Conservation (phyloP, 2,797 vertebrate species). For the Micrastur ruficollis region DNA sequence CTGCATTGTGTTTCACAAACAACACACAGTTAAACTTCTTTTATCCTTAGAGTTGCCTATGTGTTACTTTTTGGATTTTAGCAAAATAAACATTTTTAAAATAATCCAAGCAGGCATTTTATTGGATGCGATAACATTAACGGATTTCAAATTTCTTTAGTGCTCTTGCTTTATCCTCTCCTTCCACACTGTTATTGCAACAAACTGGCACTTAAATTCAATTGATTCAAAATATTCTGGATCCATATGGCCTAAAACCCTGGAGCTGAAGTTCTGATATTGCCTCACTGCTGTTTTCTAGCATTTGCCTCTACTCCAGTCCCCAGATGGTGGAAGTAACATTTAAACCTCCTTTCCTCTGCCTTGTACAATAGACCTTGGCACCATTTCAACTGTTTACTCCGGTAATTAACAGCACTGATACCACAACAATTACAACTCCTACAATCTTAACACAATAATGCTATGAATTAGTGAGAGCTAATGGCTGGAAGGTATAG, state of each 20-base stretch:
- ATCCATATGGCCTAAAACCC: slow-evolving; percentile 96
- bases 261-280: slow-evolving; percentile 87
- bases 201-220: slow-evolving; percentile 82
- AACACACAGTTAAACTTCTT: not conserved
- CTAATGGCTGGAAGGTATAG: slow-evolving; percentile 93
- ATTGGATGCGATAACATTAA: slow-evolving; percentile 58
- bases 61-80: slow-evolving; percentile 47
- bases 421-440: slow-evolving; percentile 97
- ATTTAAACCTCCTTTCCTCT: slow-evolving; percentile 93
- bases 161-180: slow-evolving; percentile 74
- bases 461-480: slow-evolving; percentile 92
- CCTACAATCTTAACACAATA: slow-evolving; percentile 86
- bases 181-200: slow-evolving; percentile 70
- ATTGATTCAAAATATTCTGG: slow-evolving; percentile 83
- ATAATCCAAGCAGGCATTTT: slow-evolving; percentile 63
- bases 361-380: slow-evolving; percentile 97
- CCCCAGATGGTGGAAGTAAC: slow-evolving; percentile 99
- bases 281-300: slow-evolving; percentile 85
- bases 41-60: slow-evolving; percentile 14
- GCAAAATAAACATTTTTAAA: slow-evolving; percentile 70
- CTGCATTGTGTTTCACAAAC: not conserved
- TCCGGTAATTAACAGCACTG: slow-evolving; percentile 98
- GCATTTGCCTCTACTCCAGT: slow-evolving; percentile 89
- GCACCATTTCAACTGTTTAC: slow-evolving; percentile 97
- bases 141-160: slow-evolving; percentile 67